Base-by-base conservation (phyloP, 2,888 invertebrate genomes). In the Operophtera brumata region DNA sequence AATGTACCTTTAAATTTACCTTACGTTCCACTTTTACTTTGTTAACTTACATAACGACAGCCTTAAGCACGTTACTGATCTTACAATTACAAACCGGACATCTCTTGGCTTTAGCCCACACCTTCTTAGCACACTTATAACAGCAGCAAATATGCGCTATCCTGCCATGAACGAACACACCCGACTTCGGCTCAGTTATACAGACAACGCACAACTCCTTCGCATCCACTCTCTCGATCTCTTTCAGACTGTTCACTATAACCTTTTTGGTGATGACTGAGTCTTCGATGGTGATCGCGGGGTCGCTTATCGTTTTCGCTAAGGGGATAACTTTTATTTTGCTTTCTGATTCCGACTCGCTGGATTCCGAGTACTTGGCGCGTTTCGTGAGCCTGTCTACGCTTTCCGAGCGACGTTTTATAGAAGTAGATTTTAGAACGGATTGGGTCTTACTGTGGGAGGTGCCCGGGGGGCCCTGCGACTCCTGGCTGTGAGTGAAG, bases 71-170 rank as follows among this genome's bases (percentile, higher is more conserved):
- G 69, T 93, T 93, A 64, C 91, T 93, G 5, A 94, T 92, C 81
- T 92, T 92, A 54, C 93, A 86, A 66, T 94, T 94, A 71, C 94
- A 94, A 1, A 94, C 87, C 0, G 94, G 94, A 72, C 94, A 94
- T 25, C 92, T 80, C 65, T 92, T 92, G 1, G 91, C 91, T 28
- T 88, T 91, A 10, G 88, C 87, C 93, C 94, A 93, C 0, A 93
- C 92, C 67, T 92, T 92, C 37, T 93, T 88, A 0, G 94, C 94
- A 75, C 94, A 94, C 49, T 89, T 91, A 65, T 94, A 94, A 69
- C 94, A 94, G 62, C 94, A 94, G 70, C 93, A 94, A 60, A 93
- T 92, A 57, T 94, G 94, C 0, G 92, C 92, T 50, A 92, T 91
- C 40, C 91, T 84, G 0, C 93, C 93, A 70, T 94, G 94, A 0